Base-by-base conservation (phyloP, 2,797 vertebrate genomes). In the Parambassis ranga region DNA sequence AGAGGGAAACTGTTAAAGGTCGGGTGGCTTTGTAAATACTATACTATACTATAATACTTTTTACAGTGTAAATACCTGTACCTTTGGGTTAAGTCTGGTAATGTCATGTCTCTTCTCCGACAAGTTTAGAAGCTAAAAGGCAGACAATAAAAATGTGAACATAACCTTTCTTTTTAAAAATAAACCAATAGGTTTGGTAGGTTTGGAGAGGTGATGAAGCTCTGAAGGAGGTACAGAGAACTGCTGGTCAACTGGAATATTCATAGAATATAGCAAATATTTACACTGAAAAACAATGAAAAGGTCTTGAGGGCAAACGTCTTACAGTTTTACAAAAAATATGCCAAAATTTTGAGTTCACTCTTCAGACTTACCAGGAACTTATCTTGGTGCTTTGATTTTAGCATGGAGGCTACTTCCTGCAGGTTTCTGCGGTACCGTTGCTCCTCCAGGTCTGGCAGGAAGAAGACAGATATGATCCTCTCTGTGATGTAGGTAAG, bases 401-500 rank as follows among this genome's bases (percentile, higher is more conserved):
- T 95, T 14, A 98, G 89, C 95, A 98, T 96, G 44, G 93, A 89
- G 1, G 94, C 94, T 65, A 98, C 94, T 71, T 96, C 94, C 14
- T 94, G 93, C 37, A 98, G 85, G 84, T 95, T 93, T 60, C 86
- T 73, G n/a, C 83, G 89, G 76, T 95, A 96, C 15, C 85, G 87
- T 76, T 92, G 91, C 67, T 96, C 94, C 14, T 96, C 94, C n/a
- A 96, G 90, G 38, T 89, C 89, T 0, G 93, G 87, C 2, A 91
- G 87, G 82, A 96, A 97, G 85, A 95, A 95, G 50, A 96, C 95
- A 0, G 94, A 95, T 85, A 97, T 94, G 87, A 98, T 96, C 65
- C 94, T 91, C 88, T 98, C 96, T 0, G 95, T 97, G 91, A 98
- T 95, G 82, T 98, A 98, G 55, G 94, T 97, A 81, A 98, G 92